These are phyloP conservation scores for Drosophila bocqueti DNA, from an alignment of 1,140 invertebrate species.

Conservation along the genomic window DNA sequence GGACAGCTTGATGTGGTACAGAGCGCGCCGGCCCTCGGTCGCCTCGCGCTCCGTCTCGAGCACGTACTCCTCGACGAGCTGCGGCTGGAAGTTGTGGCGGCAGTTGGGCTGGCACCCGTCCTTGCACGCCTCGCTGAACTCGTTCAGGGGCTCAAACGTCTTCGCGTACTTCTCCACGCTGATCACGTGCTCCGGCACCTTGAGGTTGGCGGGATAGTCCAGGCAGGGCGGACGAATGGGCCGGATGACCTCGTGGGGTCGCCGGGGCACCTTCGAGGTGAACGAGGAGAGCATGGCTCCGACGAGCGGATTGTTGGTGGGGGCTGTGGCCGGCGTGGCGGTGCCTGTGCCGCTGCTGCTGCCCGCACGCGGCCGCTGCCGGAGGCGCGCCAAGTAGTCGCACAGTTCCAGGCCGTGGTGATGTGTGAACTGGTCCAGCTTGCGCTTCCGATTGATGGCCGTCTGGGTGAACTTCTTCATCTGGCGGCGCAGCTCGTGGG, in stretches of 20 bases:
- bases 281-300: conserved; percentile 84
- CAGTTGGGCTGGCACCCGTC: conserved; percentile 73
- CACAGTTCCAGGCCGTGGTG: conserved; percentile 91
- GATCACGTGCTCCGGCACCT: conserved; percentile 82
- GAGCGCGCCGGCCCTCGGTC: conserved; percentile 85
- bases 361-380: conserved; percentile 70
- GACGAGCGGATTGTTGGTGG: conserved; percentile 74
- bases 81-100: conserved; percentile 90
- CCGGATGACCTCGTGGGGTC: conserved; percentile 81
- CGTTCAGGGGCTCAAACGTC: conserved; percentile 85
- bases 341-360: conserved; percentile 52
- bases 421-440: conserved; percentile 93
- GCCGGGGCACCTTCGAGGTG: conserved; percentile 77
- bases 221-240: conserved; percentile 85
- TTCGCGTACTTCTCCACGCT: conserved; percentile 86
- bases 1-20: conserved; percentile 94
- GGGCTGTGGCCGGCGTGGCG: conserved; percentile 84
- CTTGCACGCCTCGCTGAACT: conserved; percentile 73
- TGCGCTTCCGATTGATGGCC: conserved; percentile 93
- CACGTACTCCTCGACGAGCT: conserved; percentile 94
- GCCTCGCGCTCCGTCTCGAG: conserved; percentile 91
- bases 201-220: conserved; percentile 84
- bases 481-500: conserved; percentile 90
- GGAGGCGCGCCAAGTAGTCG: conserved; percentile 87
- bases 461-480: conserved; percentile 92